A percentile compares a stretch with the other conserved stretches of the same genome.
Conservation (phyloP, 2,888 invertebrate species). For the Drosophila pseudotalamancana region DNA sequence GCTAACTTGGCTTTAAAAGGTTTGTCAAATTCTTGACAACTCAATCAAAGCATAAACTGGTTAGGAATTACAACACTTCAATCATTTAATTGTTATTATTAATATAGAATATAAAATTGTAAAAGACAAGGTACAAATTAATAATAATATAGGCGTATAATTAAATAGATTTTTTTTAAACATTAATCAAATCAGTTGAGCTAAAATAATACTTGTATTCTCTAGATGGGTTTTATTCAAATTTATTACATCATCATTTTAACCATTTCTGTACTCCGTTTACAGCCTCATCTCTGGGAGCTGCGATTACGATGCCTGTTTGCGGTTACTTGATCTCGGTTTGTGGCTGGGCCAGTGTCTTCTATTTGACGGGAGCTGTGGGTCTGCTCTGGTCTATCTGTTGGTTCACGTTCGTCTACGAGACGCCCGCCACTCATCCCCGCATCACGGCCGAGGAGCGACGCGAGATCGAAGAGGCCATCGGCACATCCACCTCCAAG, state of each 20-base stretch:
- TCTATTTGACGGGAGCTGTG: conserved; percentile 92
- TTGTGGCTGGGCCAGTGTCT: conserved; percentile 95
- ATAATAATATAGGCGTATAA: too few species aligned
- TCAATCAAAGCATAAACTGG: too few species aligned
- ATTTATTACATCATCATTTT: background rate
- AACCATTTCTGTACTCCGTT: background rate
- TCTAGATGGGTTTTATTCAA: background rate
- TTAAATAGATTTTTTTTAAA: too few species aligned
- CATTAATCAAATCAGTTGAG: too few species aligned
- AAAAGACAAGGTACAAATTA: too few species aligned
- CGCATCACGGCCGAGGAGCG: conserved; percentile 90
- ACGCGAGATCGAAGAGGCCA: conserved; percentile 89
- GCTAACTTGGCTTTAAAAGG: too few species aligned
- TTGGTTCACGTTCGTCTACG: conserved; percentile 92
- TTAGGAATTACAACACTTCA: too few species aligned
- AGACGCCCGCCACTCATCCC: conserved; percentile 93
- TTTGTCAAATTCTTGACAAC: too few species aligned
- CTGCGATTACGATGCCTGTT: conserved; percentile 94
- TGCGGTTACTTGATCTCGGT: conserved; percentile 92
- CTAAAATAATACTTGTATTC: too few species aligned
- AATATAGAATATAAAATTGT: too few species aligned
- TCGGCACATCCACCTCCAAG: conserved; percentile 87
- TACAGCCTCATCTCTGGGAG: conserved; percentile 94
- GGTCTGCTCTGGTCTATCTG: conserved; percentile 92
- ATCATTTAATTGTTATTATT: too few species aligned